These are phyloP conservation scores for Astyanax mexicanus DNA, from an alignment of 2,797 vertebrate species.

Conservation along the genomic window DNA sequence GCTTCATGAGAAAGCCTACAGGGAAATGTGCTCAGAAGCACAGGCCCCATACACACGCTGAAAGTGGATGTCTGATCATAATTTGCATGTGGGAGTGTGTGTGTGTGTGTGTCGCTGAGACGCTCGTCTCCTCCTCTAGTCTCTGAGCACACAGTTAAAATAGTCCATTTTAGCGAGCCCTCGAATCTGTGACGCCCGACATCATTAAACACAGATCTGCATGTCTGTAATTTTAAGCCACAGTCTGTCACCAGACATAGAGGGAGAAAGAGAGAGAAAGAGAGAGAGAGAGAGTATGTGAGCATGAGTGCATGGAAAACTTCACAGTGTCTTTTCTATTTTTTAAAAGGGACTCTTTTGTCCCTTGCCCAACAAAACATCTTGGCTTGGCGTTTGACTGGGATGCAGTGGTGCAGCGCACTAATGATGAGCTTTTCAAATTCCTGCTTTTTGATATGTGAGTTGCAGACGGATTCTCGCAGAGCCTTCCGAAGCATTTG, in stretches of 20 bases:
- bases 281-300: slow-evolving; percentile 33
- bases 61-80: slow-evolving; percentile 42
- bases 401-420: slow-evolving; percentile 45
- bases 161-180: slow-evolving; percentile 56
- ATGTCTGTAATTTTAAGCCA: slow-evolving; percentile 66
- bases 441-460: slow-evolving; percentile 34
- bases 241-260: slow-evolving; percentile 58
- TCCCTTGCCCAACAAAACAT: slow-evolving; percentile 50
- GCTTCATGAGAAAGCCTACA: slow-evolving; percentile 40
- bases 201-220: slow-evolving; percentile 66
- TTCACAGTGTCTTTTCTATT: slow-evolving; percentile 39
- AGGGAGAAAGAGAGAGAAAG: slow-evolving; percentile 36
- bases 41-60: slow-evolving; percentile 40
- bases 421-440: slow-evolving; percentile 45
- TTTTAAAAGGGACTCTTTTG: slow-evolving; percentile 51
- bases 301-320: slow-evolving; percentile 51
- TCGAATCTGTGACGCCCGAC: slow-evolving; percentile 64
- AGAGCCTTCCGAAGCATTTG: slow-evolving; percentile 18
- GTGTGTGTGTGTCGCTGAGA: slow-evolving; percentile 30
- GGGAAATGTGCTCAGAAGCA: slow-evolving; percentile 50
- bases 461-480: slow-evolving; percentile 2
- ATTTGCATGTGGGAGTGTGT: slow-evolving; percentile 38
- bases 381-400: slow-evolving; percentile 51
- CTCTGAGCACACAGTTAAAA: slow-evolving; percentile 55
- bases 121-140: slow-evolving; percentile 48